A percentile compares a stretch with the other conserved stretches of the same genome.
Conservation (phyloP, 2,888 invertebrate genomes). For the Litoditis marina region DNA sequence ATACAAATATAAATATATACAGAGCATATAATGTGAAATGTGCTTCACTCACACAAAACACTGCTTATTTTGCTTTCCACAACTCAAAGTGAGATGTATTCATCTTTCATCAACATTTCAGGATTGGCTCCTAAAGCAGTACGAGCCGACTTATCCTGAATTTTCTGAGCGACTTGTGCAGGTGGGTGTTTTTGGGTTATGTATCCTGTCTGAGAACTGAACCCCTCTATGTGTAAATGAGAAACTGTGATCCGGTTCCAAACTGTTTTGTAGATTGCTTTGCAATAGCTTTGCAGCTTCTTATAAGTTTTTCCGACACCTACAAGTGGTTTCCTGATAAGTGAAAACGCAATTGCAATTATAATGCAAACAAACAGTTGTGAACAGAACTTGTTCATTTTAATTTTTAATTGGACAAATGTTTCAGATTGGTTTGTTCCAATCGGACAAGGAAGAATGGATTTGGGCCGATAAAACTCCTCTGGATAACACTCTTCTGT, state of each 20-base stretch:
- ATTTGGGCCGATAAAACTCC: no score
- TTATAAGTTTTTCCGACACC: no score
- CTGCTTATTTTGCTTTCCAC: background rate
- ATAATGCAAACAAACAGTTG: no score
- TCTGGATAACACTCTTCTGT: no score
- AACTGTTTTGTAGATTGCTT: background rate
- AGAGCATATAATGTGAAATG: background rate
- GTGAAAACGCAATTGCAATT: no score
- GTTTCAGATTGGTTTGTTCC: no score
- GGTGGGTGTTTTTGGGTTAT: constrained; percentile 5
- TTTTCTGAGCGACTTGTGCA: background rate
- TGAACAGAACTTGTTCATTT: no score
- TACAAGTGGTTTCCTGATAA: no score
- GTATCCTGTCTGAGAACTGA: constrained; percentile 1
- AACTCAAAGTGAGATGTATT: background rate
- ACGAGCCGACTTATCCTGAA: background rate
- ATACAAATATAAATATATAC: background rate
- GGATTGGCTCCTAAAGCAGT: constrained; percentile 9
- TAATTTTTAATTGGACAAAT: no score
- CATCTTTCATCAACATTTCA: constrained; percentile 4
- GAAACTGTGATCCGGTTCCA: background rate
- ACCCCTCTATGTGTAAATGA: background rate
- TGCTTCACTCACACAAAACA: background rate
- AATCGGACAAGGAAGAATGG: no score
- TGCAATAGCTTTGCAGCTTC: no score